Conservation (phyloP, 53 echinoderm and acorn worm genomes). For the Patiria pectinifera region DNA sequence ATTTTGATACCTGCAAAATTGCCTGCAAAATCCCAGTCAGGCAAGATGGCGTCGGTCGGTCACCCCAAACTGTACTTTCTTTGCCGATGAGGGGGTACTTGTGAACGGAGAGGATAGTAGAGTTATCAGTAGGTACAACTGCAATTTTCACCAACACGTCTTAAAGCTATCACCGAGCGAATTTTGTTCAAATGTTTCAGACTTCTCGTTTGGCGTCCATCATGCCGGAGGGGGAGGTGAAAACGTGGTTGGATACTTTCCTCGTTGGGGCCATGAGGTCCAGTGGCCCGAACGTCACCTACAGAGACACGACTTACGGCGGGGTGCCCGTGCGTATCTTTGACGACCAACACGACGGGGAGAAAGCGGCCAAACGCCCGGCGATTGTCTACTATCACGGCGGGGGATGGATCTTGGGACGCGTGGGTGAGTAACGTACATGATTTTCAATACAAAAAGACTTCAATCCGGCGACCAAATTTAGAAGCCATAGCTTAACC, state of each 20-base stretch:
- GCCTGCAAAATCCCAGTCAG: no score
- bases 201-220: neutral
- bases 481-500: no score
- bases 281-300: neutral
- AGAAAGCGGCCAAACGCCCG: constrained; percentile 25
- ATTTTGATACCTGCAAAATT: no score
- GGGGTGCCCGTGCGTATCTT: constrained; percentile 12
- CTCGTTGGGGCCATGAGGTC: neutral
- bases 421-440: constrained; percentile 44
- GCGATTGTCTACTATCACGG: constrained; percentile 70
- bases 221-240: neutral
- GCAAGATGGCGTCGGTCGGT: no score
- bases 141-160: no score
- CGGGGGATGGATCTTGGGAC: constrained; percentile 63
- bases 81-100: no score
- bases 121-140: no score
- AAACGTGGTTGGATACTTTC: neutral
- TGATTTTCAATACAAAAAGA: no score
- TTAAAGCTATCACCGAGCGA: neutral
- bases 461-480: no score
- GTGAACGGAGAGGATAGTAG: no score
- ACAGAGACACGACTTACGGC: neutral
- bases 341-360: neutral
- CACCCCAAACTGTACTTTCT: no score
- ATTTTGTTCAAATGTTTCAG: neutral